Conservation (phyloP, 2,888 invertebrate genomes). For the Drosophila longiperda region DNA sequence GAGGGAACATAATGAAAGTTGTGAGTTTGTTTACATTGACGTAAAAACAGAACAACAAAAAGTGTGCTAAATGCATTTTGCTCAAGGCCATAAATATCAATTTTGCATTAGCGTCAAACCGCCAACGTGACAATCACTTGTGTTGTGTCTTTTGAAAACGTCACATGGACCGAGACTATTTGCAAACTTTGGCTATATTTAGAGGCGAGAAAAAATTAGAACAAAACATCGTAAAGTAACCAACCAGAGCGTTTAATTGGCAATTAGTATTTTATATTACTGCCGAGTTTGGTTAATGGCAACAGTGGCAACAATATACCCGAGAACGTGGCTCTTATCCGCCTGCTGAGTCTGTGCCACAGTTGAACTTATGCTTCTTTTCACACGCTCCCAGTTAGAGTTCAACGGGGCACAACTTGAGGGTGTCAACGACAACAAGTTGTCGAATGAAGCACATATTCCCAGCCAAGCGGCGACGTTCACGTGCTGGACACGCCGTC, state of each 20-base stretch:
- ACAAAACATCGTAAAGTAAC: conserved; percentile 3
- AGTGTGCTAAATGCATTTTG: conserved; percentile 33
- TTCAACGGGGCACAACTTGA: conserved; percentile 27
- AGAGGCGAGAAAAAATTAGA: conserved; percentile 2
- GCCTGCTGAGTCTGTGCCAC: conserved; percentile 9
- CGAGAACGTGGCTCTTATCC: neutral
- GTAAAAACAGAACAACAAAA: conserved; percentile 6
- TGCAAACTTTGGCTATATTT: conserved; percentile 38
- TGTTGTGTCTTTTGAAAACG: conserved; percentile 44
- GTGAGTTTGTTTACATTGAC: conserved; percentile 27
- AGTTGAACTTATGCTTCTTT: conserved; percentile 38
- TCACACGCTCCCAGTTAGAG: conserved; percentile 53
- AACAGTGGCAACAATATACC: conserved; percentile 6
- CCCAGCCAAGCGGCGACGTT: conserved; percentile 42
- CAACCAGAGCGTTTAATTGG: conserved; percentile 31
- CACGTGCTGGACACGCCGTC: conserved; percentile 31
- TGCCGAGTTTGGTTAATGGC: neutral
- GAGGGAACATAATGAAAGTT: conserved; percentile 8
- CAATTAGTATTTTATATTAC: conserved; percentile 45
- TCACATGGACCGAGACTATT: conserved; percentile 36
- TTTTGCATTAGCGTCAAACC: conserved; percentile 21
- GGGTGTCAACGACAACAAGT: conserved; percentile 46
- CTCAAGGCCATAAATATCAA: conserved; percentile 30
- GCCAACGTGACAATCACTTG: conserved; percentile 18
- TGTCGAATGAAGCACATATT: conserved; percentile 40